A percentile compares a stretch with the other conserved stretches of the same genome.
phyloP scores from a whole-genome alignment of 2,113 vertebrate species.

The Rhinopomastus cyanomelas region DNA sequence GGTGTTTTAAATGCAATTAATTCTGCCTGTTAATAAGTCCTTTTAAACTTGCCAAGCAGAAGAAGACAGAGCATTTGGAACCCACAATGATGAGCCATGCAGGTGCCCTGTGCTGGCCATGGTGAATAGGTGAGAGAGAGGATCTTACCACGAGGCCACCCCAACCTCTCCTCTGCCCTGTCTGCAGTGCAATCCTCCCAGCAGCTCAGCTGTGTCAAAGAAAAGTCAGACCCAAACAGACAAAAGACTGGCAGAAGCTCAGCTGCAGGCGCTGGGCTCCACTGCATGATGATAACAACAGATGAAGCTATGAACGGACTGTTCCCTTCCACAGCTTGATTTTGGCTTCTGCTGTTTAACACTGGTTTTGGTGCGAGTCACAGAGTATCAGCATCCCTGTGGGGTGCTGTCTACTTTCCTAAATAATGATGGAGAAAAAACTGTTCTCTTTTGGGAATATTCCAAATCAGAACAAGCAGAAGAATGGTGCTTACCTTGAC shows the following conservation, averaged over 20 bases:
- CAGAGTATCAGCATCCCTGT: not conserved
- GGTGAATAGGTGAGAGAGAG: not conserved
- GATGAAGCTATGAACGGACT: not conserved
- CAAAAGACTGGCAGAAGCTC: not conserved
- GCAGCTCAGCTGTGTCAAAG: not conserved
- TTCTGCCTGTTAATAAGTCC: not conserved
- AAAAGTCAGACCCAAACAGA: not conserved
- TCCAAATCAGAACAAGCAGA: not conserved
- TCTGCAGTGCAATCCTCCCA: not conserved
- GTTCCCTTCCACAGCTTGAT: not conserved
- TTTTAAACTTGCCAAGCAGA: not conserved
- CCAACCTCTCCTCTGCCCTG: not conserved
- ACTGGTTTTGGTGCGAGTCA: not conserved
- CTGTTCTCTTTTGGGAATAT: not conserved
- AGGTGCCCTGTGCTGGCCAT: fast-evolving
- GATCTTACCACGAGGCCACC: not conserved
- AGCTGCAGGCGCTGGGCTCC: not conserved
- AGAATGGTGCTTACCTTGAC: not conserved
- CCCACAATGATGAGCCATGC: not conserved
- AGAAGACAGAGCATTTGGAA: not conserved
- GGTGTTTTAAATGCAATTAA: conserved; percentile 35
- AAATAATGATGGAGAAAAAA: not conserved
- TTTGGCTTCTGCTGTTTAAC: not conserved
- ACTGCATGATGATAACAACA: not conserved
- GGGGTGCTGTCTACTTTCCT: not conserved